Conservation (phyloP, 2,113 vertebrate genomes). For the Paralichthys olivaceus region DNA sequence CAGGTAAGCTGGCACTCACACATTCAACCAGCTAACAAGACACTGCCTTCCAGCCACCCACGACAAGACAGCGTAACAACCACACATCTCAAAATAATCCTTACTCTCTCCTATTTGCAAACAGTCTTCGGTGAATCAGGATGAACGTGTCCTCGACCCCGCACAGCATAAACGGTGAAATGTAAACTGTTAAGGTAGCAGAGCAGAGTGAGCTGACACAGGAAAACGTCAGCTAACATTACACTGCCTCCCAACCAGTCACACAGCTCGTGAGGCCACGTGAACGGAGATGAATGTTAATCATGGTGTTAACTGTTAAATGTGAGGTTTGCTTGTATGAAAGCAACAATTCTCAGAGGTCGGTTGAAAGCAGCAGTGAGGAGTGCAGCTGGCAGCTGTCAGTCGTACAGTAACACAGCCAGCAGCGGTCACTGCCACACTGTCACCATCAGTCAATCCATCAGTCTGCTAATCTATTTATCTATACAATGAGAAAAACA, state of each 20-base stretch:
- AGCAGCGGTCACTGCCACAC: slow-evolving; percentile 84
- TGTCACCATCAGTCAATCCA: slow-evolving; percentile 32
- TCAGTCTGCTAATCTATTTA: too few relatives aligned
- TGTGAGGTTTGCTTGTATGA: too few relatives aligned
- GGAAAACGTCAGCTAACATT: slow-evolving; percentile 89
- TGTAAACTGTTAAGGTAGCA: slow-evolving; percentile 83
- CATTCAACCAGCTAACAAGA: slow-evolving; percentile 85
- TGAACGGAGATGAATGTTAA: neutral
- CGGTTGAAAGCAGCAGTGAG: slow-evolving; percentile 64
- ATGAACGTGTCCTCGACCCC: too few relatives aligned
- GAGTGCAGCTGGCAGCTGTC: slow-evolving; percentile 82
- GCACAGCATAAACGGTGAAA: too few relatives aligned
- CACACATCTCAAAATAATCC: neutral
- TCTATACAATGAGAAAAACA: too few relatives aligned
- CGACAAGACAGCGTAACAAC: neutral
- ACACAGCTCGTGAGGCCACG: slow-evolving; percentile 32
- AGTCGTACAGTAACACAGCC: slow-evolving; percentile 71
- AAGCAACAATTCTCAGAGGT: neutral
- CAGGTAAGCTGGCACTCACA: slow-evolving; percentile 77
- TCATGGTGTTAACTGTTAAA: too few relatives aligned
- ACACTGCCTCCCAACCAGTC: slow-evolving; percentile 89
- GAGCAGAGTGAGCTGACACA: slow-evolving; percentile 73
- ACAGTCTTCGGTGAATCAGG: neutral
- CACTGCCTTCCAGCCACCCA: slow-evolving; percentile 85
- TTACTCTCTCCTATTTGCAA: neutral